These are phyloP conservation scores for Teleiodes luculella DNA, from an alignment of 2,888 invertebrate species.

Conservation along the genomic window DNA sequence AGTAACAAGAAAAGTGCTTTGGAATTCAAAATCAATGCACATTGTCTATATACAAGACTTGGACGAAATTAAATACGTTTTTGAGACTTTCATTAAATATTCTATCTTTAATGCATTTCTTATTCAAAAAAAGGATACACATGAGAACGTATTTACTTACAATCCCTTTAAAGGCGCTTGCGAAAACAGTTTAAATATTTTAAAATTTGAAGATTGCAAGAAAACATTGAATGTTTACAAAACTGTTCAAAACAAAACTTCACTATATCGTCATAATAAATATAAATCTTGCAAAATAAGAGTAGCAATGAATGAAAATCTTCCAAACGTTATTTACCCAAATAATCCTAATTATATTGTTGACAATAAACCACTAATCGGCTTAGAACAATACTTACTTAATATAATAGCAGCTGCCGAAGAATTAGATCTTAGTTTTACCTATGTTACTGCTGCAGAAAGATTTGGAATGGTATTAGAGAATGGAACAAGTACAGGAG, in stretches of 20 bases:
- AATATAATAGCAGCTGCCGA: not conserved
- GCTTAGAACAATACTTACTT: slow-evolving; percentile 13
- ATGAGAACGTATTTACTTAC: slow-evolving; percentile 17
- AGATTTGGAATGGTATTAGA: slow-evolving; percentile 1
- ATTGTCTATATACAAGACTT: slow-evolving; percentile 15
- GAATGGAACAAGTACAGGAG: slow-evolving; percentile 15
- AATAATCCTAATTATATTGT: not conserved
- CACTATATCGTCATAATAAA: slow-evolving; percentile 9
- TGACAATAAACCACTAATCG: not conserved
- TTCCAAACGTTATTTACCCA: slow-evolving; percentile 14
- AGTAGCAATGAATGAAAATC: slow-evolving; percentile 15
- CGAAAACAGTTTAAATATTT: slow-evolving; percentile 16
- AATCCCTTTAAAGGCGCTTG: slow-evolving; percentile 23
- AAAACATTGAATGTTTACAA: slow-evolving; percentile 5
- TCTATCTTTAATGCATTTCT: slow-evolving; percentile 9
- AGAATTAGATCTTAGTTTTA: slow-evolving; percentile 2
- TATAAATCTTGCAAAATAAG: slow-evolving; percentile 15
- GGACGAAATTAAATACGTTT: not conserved
- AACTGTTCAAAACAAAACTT: slow-evolving; percentile 10
- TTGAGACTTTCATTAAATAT: slow-evolving; percentile 3
- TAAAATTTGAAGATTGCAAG: slow-evolving; percentile 16
- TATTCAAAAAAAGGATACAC: not conserved
- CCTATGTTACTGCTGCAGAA: not conserved
- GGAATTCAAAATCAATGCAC: slow-evolving; percentile 24
- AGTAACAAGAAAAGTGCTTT: slow-evolving; percentile 18